Evolutionary conservation across 2,113 vertebrate genomes (phyloP).

Genomic region (Lycaon pictus): DNA sequence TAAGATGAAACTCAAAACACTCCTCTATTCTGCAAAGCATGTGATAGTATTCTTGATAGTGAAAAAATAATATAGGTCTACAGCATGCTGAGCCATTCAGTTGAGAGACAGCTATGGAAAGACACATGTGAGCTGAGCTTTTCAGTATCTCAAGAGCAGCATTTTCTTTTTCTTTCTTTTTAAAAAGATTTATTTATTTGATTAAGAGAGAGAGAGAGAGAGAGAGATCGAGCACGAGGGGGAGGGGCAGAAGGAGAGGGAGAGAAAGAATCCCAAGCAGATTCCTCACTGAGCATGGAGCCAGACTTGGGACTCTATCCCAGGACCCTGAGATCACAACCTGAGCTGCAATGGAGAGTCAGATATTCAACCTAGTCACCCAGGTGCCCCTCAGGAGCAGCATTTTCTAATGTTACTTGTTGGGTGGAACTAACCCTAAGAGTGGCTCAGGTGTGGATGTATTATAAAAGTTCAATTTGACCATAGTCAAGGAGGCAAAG

Average conservation of each 20-base stretch:
- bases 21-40: conserved; percentile 7
- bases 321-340: background rate
- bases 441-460: background rate
- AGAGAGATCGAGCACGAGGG: background rate
- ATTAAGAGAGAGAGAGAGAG: background rate
- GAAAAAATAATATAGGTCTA: background rate
- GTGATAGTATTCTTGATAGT: background rate
- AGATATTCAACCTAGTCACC: background rate
- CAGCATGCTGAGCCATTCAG: background rate
- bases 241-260: background rate
- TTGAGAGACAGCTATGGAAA: background rate
- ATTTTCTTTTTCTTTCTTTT: background rate
- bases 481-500: background rate
- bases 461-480: background rate
- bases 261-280: background rate
- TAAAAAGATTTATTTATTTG: background rate
- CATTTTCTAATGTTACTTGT: background rate
- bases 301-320: background rate
- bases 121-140: background rate
- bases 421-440: background rate
- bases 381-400: background rate
- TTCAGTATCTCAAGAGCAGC: background rate
- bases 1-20: background rate
- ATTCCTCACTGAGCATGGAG: background rate
- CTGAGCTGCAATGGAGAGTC: background rate